Evolutionary conservation across 2,797 vertebrate species (phyloP).

Genomic region (Bucorvus abyssinicus): DNA sequence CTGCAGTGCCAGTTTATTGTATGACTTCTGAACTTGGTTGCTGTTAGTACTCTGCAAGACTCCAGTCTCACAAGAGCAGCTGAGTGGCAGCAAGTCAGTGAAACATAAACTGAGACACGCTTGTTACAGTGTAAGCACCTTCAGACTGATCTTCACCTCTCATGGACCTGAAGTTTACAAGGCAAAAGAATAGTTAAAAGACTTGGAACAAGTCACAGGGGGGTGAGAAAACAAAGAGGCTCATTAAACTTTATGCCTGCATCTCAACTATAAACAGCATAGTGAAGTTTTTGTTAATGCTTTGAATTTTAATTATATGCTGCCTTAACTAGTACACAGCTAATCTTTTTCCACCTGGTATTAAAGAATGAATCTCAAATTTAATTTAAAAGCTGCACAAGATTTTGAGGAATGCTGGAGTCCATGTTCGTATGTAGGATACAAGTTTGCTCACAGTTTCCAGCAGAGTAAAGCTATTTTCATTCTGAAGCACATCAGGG

Average conservation of each 20-base stretch:
- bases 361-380: background rate
- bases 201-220: background rate
- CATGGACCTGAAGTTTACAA: background rate
- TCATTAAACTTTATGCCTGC: slow-evolving; percentile 40
- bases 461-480: background rate
- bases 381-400: background rate
- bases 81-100: background rate
- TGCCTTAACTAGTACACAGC: background rate
- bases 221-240: slow-evolving; percentile 1
- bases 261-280: slow-evolving; percentile 8
- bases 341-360: background rate
- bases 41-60: background rate
- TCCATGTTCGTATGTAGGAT: background rate
- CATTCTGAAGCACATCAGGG: background rate
- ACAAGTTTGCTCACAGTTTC: background rate
- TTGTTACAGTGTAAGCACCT: background rate
- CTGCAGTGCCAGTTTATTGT: background rate
- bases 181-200: slow-evolving; percentile 17
- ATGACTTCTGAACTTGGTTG: background rate
- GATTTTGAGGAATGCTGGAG: background rate
- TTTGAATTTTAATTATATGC: slow-evolving; percentile 36
- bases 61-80: background rate
- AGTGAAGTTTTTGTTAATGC: slow-evolving; percentile 28
- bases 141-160: background rate
- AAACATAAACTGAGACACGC: background rate